Percentiles rank a stretch among this genome's conserved stretches.
These are phyloP conservation scores for Drosophila mojavensis DNA, from an alignment of 1,140 invertebrate genomes.

Conservation along the genomic window DNA sequence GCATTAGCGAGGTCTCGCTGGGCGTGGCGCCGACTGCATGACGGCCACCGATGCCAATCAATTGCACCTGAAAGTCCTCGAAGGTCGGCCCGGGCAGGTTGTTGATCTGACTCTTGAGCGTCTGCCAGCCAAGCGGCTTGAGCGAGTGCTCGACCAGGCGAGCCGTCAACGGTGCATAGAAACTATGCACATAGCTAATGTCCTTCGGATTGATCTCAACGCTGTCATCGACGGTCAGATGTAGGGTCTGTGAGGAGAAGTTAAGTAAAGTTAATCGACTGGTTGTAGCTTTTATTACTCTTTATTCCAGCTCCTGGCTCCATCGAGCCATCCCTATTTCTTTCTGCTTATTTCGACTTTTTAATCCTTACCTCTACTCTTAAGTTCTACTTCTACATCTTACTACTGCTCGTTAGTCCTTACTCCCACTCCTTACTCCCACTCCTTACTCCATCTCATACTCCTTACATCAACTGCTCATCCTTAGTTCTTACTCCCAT, in stretches of 20 bases:
- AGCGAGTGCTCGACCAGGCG: constrained; percentile 94
- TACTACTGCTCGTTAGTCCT: too few relatives aligned
- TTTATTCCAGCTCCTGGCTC: not conserved
- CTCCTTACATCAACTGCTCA: too few relatives aligned
- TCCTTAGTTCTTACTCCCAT: too few relatives aligned
- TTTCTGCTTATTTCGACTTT: too few relatives aligned
- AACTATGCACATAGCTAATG: constrained; percentile 96
- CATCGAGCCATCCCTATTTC: too few relatives aligned
- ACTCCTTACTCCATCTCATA: too few relatives aligned
- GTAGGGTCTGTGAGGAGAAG: constrained; percentile 86
- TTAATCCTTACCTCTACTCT: too few relatives aligned
- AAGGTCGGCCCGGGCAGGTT: constrained; percentile 86
- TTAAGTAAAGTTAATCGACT: not conserved
- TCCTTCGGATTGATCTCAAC: constrained; percentile 93
- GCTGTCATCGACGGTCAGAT: constrained; percentile 94
- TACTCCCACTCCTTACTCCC: too few relatives aligned
- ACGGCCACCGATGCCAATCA: constrained; percentile 84
- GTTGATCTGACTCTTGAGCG: constrained; percentile 86
- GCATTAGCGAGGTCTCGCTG: constrained; percentile 88
- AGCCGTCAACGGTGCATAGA: constrained; percentile 97
- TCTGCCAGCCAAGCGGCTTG: constrained; percentile 87
- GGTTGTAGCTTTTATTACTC: not conserved
- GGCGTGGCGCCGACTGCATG: constrained; percentile 86
- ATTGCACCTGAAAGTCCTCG: constrained; percentile 86
- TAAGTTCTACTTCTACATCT: too few relatives aligned